Evolutionary conservation across 2,797 vertebrate species (phyloP), one percentile per base, ranked within the genome.

Genomic region (Pyrocephalus nanus): DNA sequence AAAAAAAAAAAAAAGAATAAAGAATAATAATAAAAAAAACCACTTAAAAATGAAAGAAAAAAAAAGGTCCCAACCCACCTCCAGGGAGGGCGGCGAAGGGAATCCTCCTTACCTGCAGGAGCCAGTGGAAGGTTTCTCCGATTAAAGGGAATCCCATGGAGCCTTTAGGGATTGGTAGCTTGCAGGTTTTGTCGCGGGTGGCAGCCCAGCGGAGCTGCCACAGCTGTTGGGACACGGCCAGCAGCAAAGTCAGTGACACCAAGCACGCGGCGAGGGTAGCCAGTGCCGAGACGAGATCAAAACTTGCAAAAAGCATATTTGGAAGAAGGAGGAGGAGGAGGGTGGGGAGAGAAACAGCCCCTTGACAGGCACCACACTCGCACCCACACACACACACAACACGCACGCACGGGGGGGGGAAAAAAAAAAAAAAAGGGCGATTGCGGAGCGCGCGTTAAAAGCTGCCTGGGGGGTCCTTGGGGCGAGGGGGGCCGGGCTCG

Each of bases 111-210:
- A 99, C 99, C 99, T 99, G 99, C 79, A 99, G 97, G 78, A 99
- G 98, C 99, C 99, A 99, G 98, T 99, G 99, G 98, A 99, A 99
- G 85, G 99, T 99, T 97, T 99, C 99, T 92, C 99, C 99, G 97
- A 99, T 98, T 96, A 99, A 98, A 79, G 99, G 99, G 98, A 99
- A 99, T 93, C 99, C 99, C 99, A 99, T 99, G 96, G 99, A 99
- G 93, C 99, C 99, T 94, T 99, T 99, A 54, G 99, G 99, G 98
- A 99, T 99, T 76, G 99, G 99, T 74, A 99, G 97, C 96, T 99
- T 99, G 98, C 99, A 99, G 98, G 97, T 98, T 97, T 99, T 99
- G 98, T 99, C 99, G 93, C 99, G 98, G 95, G 99, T 99, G 81
- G 99, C 98, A 73, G 99, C 99, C 99, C 99, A 99, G 75, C 99